phyloP scores from a whole-genome alignment of 2,888 invertebrate genomes.

The Boloria euphrosyne region DNA sequence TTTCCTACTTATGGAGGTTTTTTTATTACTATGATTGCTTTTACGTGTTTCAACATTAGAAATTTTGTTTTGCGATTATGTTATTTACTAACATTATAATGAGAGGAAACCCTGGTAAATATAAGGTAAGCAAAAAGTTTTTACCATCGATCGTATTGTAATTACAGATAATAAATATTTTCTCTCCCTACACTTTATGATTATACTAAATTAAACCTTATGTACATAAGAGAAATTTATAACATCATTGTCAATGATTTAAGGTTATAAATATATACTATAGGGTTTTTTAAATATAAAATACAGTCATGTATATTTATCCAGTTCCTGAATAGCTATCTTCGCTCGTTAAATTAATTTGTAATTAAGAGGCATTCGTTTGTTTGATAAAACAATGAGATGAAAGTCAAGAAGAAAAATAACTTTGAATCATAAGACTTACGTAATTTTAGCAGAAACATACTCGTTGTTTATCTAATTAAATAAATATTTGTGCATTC shows the following conservation, averaged over 20 bases:
- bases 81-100: not conserved
- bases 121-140: slow-evolving; percentile 12
- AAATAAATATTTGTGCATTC: too few relatives aligned
- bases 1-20: slow-evolving; percentile 6
- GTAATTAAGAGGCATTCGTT: not conserved
- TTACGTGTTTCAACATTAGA: not conserved
- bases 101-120: slow-evolving; percentile 3
- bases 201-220: not conserved
- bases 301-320: too few relatives aligned
- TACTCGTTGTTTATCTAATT: too few relatives aligned
- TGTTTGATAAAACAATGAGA: too few relatives aligned
- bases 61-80: slow-evolving; percentile 4
- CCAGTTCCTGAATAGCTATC: not conserved
- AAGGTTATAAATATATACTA: too few relatives aligned
- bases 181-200: not conserved
- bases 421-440: too few relatives aligned
- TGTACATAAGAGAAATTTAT: not conserved
- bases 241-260: not conserved
- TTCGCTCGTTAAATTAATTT: not conserved
- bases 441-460: too few relatives aligned
- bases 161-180: not conserved
- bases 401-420: not conserved
- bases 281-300: too few relatives aligned
- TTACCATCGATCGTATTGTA: slow-evolving; percentile 3
- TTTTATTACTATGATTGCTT: slow-evolving; percentile 4